Evolutionary conservation across 92 coral and sea anemone species (phyloP), one percentile per base, ranked within the genome.

Genomic region (Bergia puertoricense): DNA sequence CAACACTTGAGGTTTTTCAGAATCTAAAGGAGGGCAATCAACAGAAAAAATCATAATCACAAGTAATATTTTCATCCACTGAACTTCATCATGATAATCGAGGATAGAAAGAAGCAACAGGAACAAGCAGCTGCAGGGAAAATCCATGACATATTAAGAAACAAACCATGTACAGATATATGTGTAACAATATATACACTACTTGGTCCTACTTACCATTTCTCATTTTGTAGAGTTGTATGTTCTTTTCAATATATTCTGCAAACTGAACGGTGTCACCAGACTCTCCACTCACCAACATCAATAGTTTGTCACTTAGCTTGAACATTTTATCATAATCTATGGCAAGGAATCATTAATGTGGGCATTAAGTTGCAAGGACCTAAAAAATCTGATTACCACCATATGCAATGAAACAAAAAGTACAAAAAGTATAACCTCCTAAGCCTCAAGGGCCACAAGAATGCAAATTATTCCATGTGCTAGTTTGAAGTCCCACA

Each of bases 231-330:
- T 97, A 97, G 69, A 97, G 94, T 86, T 97, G 99, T 50, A 97
- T 96, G 86, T 97, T 97, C 81, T 97, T 97, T 90, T 95, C 98
- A 84, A 97, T 97, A 86, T 97, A 95, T 86, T 97, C 99, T 36
- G 99, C 98, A 94, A 97, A 97, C 93, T 97, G 97, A n/a, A 91
- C 95, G 2, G 99, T 95, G 90, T 97, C 99, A 44, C 99, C 99
- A 6, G 99, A 92, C 87, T 95, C 99, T 69, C 99, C 99, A 51
- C 96, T 91, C 75, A 95, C 97, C 88, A 97, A 69, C 99, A 97
- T 97, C 71, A 94, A 81, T 65, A 97, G 77, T 46, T 94, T 94
- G 85, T 94, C 93, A 82, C 99, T 97, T 74, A 97, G 86, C 79
- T 97, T 94, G 45, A 94, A 94, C 99, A 97, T 97, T 90, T 97